phyloP scores from a whole-genome alignment of 2,797 vertebrate species.

The Anisognathus igniventris region DNA sequence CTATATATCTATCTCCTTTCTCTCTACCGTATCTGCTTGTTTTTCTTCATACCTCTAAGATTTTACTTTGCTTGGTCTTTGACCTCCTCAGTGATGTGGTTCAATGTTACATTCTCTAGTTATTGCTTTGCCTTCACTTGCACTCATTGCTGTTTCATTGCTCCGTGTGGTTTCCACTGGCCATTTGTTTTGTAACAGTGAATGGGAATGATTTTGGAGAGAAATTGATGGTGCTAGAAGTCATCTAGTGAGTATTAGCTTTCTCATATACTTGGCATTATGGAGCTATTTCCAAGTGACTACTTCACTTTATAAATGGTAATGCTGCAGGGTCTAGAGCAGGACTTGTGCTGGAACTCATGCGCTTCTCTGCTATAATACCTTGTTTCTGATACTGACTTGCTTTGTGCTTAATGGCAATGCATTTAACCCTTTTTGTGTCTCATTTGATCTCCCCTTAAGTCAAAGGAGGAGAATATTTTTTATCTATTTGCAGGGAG shows the following conservation, averaged over 20 bases:
- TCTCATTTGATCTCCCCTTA: not conserved
- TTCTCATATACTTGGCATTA: conserved; percentile 14
- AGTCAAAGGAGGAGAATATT: not conserved
- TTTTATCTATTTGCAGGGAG: not conserved
- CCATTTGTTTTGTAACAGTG: conserved; percentile 48
- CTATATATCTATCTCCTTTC: not conserved
- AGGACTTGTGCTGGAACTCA: not conserved
- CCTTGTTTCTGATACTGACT: not conserved
- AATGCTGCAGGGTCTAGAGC: conserved; percentile 12
- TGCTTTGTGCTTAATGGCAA: not conserved
- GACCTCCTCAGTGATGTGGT: not conserved
- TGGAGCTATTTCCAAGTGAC: conserved; percentile 14
- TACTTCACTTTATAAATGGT: conserved; percentile 13
- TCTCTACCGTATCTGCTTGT: not conserved
- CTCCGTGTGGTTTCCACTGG: not conserved
- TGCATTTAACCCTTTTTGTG: not conserved
- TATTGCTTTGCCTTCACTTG: conserved; percentile 33
- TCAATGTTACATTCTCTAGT: not conserved
- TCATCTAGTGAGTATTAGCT: conserved; percentile 25
- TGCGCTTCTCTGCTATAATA: not conserved
- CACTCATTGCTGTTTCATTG: conserved; percentile 41
- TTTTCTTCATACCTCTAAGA: not conserved
- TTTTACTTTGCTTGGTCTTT: conserved; percentile 28
- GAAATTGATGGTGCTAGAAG: conserved; percentile 34
- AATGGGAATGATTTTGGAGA: conserved; percentile 9